phyloP scores from a whole-genome alignment of 2,888 invertebrate genomes.

The Apamea anceps region DNA sequence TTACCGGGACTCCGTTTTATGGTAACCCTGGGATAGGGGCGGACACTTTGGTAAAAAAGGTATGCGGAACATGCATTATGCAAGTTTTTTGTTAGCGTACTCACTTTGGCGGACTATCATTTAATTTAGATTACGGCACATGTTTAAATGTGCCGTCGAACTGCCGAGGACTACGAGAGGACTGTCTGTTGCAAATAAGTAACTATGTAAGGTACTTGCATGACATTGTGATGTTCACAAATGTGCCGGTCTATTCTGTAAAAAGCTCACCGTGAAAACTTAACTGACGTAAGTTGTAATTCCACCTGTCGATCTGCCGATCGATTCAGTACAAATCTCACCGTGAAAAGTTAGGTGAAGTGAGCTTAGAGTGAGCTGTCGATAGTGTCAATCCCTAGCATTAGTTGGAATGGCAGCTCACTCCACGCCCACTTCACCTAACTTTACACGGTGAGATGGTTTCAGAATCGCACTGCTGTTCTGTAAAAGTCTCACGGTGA shows the following conservation, averaged over 20 bases:
- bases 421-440: too few species aligned
- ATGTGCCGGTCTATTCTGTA: too few species aligned
- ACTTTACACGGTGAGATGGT: too few species aligned
- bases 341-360: too few species aligned
- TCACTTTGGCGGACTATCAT: neutral
- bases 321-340: too few species aligned
- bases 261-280: too few species aligned
- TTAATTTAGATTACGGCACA: neutral
- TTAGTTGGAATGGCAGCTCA: too few species aligned
- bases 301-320: neutral
- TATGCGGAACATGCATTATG: conserved; percentile 18
- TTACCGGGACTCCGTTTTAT: conserved; percentile 37
- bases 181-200: neutral
- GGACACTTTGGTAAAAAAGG: conserved; percentile 13
- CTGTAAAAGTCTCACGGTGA: too few species aligned
- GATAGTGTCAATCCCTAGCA: too few species aligned
- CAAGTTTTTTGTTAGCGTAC: neutral
- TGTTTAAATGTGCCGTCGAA: neutral
- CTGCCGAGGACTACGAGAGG: neutral
- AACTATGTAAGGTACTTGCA: neutral
- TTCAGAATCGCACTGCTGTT: too few species aligned
- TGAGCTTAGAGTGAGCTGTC: too few species aligned
- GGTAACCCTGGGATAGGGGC: conserved; percentile 23
- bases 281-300: neutral
- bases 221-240: neutral